Percentiles rank a stretch among this genome's conserved stretches.
Conservation (phyloP, 2,113 vertebrate species). For the Mola mola region DNA sequence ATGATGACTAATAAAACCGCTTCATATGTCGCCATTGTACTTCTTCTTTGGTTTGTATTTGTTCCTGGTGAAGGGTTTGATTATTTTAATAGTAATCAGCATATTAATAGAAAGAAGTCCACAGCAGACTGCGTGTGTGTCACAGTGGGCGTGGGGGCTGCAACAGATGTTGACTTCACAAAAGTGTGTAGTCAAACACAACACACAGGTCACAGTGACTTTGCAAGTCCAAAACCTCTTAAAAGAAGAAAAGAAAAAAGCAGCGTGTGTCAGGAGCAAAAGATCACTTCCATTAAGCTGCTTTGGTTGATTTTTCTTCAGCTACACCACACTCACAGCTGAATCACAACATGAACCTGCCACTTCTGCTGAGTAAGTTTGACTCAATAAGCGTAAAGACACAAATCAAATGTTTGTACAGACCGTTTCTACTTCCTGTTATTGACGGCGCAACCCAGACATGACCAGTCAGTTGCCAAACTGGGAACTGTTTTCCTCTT, state of each 20-base stretch:
- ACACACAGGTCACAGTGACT: slow-evolving; percentile 55
- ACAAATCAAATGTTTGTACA: too few relatives aligned
- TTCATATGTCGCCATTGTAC: neutral
- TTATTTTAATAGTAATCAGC: neutral
- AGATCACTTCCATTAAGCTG: slow-evolving; percentile 32
- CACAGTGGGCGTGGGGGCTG: slow-evolving; percentile 31
- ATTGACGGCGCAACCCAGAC: too few relatives aligned
- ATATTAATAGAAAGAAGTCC: neutral
- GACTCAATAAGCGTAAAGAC: too few relatives aligned
- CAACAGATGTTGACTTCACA: slow-evolving; percentile 63
- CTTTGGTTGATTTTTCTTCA: neutral
- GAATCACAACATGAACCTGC: too few relatives aligned
- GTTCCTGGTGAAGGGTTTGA: neutral
- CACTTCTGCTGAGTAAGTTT: too few relatives aligned
- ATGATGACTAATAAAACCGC: neutral
- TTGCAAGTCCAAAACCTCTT: slow-evolving; percentile 17
- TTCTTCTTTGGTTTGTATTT: neutral
- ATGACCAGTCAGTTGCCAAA: too few relatives aligned
- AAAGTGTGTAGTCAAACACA: slow-evolving; percentile 42
- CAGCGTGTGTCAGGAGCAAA: slow-evolving; percentile 49
- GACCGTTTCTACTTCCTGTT: too few relatives aligned
- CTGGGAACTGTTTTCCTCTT: too few relatives aligned
- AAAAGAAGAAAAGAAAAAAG: slow-evolving; percentile 32
- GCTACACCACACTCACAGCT: too few relatives aligned
- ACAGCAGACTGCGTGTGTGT: slow-evolving; percentile 15